Evolutionary conservation across 2,113 vertebrate genomes (phyloP), one percentile per base, ranked within the genome.

Genomic region (Paratilapia polleni): DNA sequence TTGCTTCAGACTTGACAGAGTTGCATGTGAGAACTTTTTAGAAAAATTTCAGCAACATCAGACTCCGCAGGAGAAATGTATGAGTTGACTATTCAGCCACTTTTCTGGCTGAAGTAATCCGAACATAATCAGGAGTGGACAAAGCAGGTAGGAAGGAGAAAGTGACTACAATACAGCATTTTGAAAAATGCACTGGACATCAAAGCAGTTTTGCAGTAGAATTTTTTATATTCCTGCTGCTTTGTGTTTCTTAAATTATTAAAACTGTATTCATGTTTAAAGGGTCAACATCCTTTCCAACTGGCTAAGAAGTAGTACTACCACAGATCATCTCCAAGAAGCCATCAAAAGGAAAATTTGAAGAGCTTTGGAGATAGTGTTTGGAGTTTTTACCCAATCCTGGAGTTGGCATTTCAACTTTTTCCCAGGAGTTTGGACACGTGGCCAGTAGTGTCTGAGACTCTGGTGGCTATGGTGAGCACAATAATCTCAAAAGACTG

Each of bases 231-330:
- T 54, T 54, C 20, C 19, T 73, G 68, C 26, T 34, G 1, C 12
- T 22, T 54, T 34, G 14, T 76, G 24, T 77, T 68, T 79, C 68
- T 60, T 17, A 82, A 43, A 7, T 82, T 56, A 79, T 77, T 52
- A 47, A 70, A 89, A 36, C 14, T 88, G 24, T 76, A 31, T 79
- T 78, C 34, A 17, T 94, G 78, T 91, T 94, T 87, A 78, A 95
- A 96, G 95, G 95, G 95, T 87, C 95, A 96, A 89, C 95, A 96
- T 94, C 96, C 96, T 92, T 96, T 96, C 91, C 96, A 96, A 80
- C 94, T 96, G 91, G 96, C 96, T 57, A 96, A 95, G 94, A 96
- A 96, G 94, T 96, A 96, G 90, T n/a, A 52, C 61, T 15, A n/a
- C 74, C 36, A 70, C 63, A 88, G 66, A 59, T 57, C n/a, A 47